A percentile compares a stretch with the other conserved stretches of the same genome.
Conservation (phyloP, 2,113 vertebrate species). For the Bubo scandiacus region DNA sequence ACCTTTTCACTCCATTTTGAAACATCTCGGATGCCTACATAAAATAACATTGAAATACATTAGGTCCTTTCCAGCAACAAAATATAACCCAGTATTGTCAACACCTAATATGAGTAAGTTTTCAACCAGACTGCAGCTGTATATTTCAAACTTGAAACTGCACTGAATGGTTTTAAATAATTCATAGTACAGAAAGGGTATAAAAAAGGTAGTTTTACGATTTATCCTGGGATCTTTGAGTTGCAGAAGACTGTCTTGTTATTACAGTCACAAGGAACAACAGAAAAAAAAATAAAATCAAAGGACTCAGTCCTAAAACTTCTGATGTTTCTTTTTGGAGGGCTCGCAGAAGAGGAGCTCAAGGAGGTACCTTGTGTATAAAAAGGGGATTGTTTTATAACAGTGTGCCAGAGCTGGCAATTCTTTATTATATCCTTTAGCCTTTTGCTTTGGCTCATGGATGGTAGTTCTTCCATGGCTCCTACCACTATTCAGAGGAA, state of each 20-base stretch:
- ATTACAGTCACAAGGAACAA: neutral
- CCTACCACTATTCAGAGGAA: constrained; percentile 5
- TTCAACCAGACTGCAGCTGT: neutral
- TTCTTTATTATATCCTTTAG: neutral
- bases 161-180: neutral
- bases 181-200: neutral
- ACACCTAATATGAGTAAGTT: neutral
- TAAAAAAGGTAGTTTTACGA: neutral
- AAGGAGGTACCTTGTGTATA: neutral
- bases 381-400: neutral
- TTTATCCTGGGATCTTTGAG: neutral
- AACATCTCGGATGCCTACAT: constrained; percentile 84
- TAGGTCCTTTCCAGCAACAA: neutral
- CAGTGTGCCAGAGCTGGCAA: neutral
- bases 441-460: neutral
- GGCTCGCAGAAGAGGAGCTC: neutral
- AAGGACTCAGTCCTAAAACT: neutral
- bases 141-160: neutral
- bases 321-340: neutral
- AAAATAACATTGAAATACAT: neutral
- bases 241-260: neutral
- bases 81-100: neutral
- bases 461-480: neutral
- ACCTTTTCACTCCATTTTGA: constrained; percentile 86
- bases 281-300: neutral